phyloP scores from a whole-genome alignment of 2,888 invertebrate genomes.

The Pristionchus entomophagus region DNA sequence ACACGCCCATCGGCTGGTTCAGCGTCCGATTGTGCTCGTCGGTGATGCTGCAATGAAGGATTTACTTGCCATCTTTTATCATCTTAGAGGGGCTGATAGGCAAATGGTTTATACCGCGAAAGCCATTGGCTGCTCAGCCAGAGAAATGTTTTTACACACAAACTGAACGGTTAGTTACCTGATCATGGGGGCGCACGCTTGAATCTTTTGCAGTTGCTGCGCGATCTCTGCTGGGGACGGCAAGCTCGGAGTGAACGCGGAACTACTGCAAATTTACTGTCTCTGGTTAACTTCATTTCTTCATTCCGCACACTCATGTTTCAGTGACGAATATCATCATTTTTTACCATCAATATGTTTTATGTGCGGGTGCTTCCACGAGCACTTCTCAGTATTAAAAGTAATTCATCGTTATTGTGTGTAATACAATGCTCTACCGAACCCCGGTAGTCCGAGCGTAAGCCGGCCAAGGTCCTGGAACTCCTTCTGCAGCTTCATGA shows the following conservation, averaged over 20 bases:
- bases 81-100: too few relatives aligned
- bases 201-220: constrained; percentile 4
- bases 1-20: constrained; percentile 47
- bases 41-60: constrained; percentile 62
- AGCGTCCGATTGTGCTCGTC: constrained; percentile 71
- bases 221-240: constrained; percentile 27
- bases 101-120: too few relatives aligned
- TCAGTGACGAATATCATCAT: background rate
- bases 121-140: too few relatives aligned
- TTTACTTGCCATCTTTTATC: background rate
- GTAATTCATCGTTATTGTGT: too few relatives aligned
- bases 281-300: too few relatives aligned
- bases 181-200: constrained; percentile 31
- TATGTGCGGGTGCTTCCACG: too few relatives aligned
- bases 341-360: background rate
- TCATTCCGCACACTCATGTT: too few relatives aligned
- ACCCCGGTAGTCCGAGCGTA: constrained; percentile 24
- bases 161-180: too few relatives aligned
- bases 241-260: constrained; percentile 33
- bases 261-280: constrained; percentile 1
- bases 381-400: too few relatives aligned
- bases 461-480: constrained; percentile 67
- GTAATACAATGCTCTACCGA: too few relatives aligned
- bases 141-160: too few relatives aligned
- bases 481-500: constrained; percentile 68